These are phyloP conservation scores for Willowsia nigromaculata DNA, from an alignment of 2,888 invertebrate species.

Conservation along the genomic window DNA sequence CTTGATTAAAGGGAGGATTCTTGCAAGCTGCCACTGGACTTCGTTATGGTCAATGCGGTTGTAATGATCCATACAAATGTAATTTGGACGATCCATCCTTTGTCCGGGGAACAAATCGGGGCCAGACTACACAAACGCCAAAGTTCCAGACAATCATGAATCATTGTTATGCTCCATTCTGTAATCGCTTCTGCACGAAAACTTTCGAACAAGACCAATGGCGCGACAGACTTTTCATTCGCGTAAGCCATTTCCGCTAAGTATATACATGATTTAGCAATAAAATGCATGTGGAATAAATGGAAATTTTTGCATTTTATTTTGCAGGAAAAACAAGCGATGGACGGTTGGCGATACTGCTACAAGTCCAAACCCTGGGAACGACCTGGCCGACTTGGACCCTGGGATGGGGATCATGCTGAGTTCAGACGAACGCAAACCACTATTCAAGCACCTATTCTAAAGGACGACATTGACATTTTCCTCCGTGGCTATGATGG, in stretches of 20 bases:
- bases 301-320: constrained; percentile 19
- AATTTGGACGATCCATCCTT: constrained; percentile 53
- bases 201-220: constrained; percentile 77
- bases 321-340: constrained; percentile 74
- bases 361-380: constrained; percentile 77
- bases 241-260: constrained; percentile 50
- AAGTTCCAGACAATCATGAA: constrained; percentile 77
- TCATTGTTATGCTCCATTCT: constrained; percentile 76
- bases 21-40: constrained; percentile 74
- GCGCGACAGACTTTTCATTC: constrained; percentile 74
- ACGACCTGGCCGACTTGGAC: constrained; percentile 71
- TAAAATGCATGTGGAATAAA: background rate
- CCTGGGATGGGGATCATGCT: constrained; percentile 77
- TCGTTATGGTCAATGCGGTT: constrained; percentile 76
- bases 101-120: constrained; percentile 52
- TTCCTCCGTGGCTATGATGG: constrained; percentile 72
- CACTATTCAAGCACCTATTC: constrained; percentile 70
- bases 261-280: background rate
- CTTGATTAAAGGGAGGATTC: constrained; percentile 69
- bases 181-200: constrained; percentile 76
- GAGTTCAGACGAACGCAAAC: constrained; percentile 77
- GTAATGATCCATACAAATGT: constrained; percentile 70
- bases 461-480: constrained; percentile 76
- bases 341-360: constrained; percentile 77
- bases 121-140: constrained; percentile 69